phyloP scores from a whole-genome alignment of 1,140 invertebrate species.

The Drosophila aff. region DNA sequence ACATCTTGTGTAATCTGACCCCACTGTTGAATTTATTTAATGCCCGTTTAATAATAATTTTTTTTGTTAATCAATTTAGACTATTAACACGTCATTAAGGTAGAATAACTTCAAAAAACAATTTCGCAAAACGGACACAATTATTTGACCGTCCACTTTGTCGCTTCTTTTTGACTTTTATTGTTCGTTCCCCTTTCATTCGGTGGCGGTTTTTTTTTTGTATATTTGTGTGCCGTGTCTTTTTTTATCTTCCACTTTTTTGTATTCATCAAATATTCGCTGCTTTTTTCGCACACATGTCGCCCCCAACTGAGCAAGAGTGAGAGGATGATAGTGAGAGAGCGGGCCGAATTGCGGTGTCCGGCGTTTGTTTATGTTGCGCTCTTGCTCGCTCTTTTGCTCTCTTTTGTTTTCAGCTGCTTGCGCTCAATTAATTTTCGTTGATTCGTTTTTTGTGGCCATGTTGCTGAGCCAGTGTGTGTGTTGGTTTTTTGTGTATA shows the following conservation, averaged over 20 bases:
- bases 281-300: slow-evolving; percentile 70
- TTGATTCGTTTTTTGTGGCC: slow-evolving; percentile 76
- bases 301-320: slow-evolving; percentile 49
- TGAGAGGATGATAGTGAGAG: slow-evolving; percentile 17
- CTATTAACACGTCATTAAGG: slow-evolving; percentile 24
- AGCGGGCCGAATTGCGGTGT: slow-evolving; percentile 36
- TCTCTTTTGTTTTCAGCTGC: slow-evolving; percentile 64
- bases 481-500: slow-evolving; percentile 76
- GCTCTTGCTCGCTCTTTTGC: slow-evolving; percentile 60
- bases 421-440: slow-evolving; percentile 81
- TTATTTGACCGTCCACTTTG: slow-evolving; percentile 47
- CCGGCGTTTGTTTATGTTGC: slow-evolving; percentile 74
- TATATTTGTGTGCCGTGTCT: slow-evolving; percentile 60
- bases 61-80: slow-evolving; percentile 5
- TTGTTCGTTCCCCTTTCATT: slow-evolving; percentile 71
- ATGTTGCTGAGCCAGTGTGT: slow-evolving; percentile 26
- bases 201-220: slow-evolving; percentile 57
- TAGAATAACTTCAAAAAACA: slow-evolving; percentile 18
- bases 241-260: slow-evolving; percentile 66
- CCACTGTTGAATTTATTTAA: slow-evolving; percentile 4
- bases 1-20: not conserved
- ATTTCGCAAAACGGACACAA: slow-evolving; percentile 37
- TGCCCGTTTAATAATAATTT: not conserved
- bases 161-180: slow-evolving; percentile 63
- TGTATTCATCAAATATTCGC: slow-evolving; percentile 59